phyloP scores from a whole-genome alignment of 2,113 vertebrate genomes.

The Tamias sibiricus region DNA sequence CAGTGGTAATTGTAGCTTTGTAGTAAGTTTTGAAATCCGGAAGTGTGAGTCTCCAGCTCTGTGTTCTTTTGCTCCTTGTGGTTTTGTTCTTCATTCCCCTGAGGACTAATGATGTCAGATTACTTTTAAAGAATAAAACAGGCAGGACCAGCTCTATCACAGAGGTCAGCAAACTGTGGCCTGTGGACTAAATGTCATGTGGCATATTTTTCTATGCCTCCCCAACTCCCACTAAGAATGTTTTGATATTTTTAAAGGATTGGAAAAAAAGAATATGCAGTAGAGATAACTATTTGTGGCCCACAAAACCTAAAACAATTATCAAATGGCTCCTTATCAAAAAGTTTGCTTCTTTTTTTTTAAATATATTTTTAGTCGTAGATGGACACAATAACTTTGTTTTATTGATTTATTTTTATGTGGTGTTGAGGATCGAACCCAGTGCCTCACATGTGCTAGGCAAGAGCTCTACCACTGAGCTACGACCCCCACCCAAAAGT shows the following conservation, averaged over 20 bases:
- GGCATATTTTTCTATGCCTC: background rate
- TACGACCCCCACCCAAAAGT: background rate
- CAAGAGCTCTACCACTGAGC: no score
- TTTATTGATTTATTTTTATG: no score
- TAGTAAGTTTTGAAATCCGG: background rate
- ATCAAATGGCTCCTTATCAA: background rate
- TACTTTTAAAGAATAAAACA: background rate
- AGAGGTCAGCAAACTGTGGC: background rate
- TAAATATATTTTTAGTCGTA: no score
- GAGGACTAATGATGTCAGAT: background rate
- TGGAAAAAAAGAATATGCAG: background rate
- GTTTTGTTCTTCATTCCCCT: background rate
- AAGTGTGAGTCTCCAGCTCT: background rate
- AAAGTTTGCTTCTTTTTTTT: background rate
- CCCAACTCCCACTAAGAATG: background rate
- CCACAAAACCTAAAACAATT: conserved; percentile 13
- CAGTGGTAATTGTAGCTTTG: background rate
- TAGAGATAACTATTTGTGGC: background rate
- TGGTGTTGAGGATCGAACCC: no score
- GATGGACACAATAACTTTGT: no score
- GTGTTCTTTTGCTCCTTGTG: background rate
- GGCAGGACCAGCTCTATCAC: background rate
- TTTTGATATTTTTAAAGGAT: conserved; percentile 1
- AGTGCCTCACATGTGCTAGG: no score
- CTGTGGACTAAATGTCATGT: background rate